A percentile compares a stretch with the other conserved stretches of the same genome.
Conservation (phyloP, 2,113 vertebrate genomes). For the Sciurus niger region DNA sequence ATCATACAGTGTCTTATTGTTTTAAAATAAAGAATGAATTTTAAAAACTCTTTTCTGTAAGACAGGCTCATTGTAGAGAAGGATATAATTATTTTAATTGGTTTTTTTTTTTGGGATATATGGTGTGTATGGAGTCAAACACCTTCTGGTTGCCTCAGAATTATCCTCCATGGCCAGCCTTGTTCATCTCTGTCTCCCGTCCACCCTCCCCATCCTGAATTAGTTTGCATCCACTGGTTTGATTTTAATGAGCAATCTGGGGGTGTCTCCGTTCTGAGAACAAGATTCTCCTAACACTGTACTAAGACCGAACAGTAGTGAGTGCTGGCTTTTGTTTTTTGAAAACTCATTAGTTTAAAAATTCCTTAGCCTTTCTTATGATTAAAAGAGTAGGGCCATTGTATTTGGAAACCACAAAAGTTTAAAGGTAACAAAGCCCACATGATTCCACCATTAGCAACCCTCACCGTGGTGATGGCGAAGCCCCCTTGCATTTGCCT, state of each 20-base stretch:
- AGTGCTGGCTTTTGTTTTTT: background rate
- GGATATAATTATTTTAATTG: background rate
- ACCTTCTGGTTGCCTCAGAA: background rate
- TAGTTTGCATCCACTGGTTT: background rate
- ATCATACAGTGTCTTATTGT: background rate
- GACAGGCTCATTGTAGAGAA: background rate
- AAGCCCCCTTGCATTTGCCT: background rate
- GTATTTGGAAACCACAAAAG: background rate
- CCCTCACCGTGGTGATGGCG: rapidly evolving
- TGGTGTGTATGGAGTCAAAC: background rate
- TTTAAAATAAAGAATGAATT: background rate
- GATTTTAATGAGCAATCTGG: background rate
- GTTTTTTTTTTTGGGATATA: no score
- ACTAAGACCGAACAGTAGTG: background rate
- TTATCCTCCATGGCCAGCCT: rapidly evolving
- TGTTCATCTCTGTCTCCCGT: rapidly evolving
- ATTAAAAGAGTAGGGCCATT: background rate
- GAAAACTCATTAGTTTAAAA: background rate
- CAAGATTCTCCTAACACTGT: background rate
- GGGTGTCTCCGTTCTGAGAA: background rate
- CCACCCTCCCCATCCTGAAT: background rate
- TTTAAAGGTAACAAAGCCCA: background rate
- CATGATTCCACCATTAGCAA: no score
- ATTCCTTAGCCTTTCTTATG: background rate
- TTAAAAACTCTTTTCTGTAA: background rate